phyloP scores from a whole-genome alignment of 1,140 invertebrate genomes.

The Drosophila azteca region DNA sequence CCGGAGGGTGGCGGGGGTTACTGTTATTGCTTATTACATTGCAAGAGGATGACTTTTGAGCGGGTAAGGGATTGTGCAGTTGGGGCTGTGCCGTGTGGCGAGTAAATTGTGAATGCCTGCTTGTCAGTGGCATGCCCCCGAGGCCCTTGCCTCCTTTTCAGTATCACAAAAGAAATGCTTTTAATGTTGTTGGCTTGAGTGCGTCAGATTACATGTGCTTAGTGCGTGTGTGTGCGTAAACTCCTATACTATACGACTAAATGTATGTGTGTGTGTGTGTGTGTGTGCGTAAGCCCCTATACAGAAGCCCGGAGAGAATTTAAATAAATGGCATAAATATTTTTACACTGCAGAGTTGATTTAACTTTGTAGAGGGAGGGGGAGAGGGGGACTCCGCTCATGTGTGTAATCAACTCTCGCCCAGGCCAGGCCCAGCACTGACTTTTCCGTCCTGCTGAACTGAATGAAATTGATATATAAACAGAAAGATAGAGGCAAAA shows the following conservation, averaged over 20 bases:
- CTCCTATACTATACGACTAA: slow-evolving; percentile 2
- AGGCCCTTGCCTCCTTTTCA: slow-evolving; percentile 16
- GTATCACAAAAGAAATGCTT: slow-evolving; percentile 61
- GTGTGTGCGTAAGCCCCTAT: background rate
- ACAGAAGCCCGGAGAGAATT: slow-evolving; percentile 44
- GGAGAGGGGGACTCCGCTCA: slow-evolving; percentile 31
- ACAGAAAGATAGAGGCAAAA: background rate
- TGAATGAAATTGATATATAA: slow-evolving; percentile 60
- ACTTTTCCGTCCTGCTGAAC: slow-evolving; percentile 54
- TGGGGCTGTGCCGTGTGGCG: slow-evolving; percentile 53
- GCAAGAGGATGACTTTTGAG: too few relatives aligned
- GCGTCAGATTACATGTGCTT: slow-evolving; percentile 52
- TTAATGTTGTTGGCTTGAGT: slow-evolving; percentile 51
- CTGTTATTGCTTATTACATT: slow-evolving; percentile 75
- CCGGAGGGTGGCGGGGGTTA: slow-evolving; percentile 22
- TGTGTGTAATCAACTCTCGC: slow-evolving; percentile 61
- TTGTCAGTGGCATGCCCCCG: slow-evolving; percentile 37
- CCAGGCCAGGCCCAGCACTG: background rate
- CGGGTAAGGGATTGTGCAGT: background rate
- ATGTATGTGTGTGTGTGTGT: background rate
- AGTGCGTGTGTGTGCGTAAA: slow-evolving; percentile 31
- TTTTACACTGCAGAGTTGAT: slow-evolving; percentile 47
- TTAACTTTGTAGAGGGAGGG: slow-evolving; percentile 10
- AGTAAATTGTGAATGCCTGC: slow-evolving; percentile 49
- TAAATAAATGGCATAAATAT: slow-evolving; percentile 75